A percentile compares a stretch with the other conserved stretches of the same genome.
phyloP scores from a whole-genome alignment of 2,888 invertebrate genomes.

The Apotomis capreana region DNA sequence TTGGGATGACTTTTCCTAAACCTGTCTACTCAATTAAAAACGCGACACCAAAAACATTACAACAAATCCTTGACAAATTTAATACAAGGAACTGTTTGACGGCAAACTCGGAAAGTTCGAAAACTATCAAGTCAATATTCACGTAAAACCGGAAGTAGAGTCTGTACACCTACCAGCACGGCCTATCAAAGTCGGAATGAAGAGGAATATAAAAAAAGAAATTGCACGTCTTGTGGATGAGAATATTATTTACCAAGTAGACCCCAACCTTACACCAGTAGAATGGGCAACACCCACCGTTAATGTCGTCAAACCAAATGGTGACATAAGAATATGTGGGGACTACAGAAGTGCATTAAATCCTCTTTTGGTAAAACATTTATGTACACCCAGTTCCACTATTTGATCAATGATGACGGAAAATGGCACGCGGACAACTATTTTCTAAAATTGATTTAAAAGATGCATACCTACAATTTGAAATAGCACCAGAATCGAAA shows the following conservation, averaged over 20 bases:
- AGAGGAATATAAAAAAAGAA: too few relatives aligned
- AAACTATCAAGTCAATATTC: constrained; percentile 26
- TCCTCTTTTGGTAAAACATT: too few relatives aligned
- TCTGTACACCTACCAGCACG: too few relatives aligned
- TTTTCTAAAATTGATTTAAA: constrained; percentile 22
- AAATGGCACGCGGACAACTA: constrained; percentile 6
- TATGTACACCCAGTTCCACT: constrained; percentile 38
- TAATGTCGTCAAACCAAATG: too few relatives aligned
- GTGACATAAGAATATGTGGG: too few relatives aligned
- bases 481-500: constrained; percentile 19
- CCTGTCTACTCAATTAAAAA: constrained; percentile 31
- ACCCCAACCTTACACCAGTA: too few relatives aligned
- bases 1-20: constrained; percentile 35
- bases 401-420: constrained; percentile 39
- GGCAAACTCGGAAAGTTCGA: constrained; percentile 33
- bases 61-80: constrained; percentile 22
- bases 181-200: too few relatives aligned
- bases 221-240: too few relatives aligned
- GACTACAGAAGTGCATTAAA: too few relatives aligned
- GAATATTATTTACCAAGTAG: too few relatives aligned
- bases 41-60: neutral
- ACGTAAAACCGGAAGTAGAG: neutral
- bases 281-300: too few relatives aligned
- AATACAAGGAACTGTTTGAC: constrained; percentile 29
- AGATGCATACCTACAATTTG: constrained; percentile 23